Evolutionary conservation across 2,113 vertebrate genomes (phyloP).

Genomic region (Tylochromis polylepis): DNA sequence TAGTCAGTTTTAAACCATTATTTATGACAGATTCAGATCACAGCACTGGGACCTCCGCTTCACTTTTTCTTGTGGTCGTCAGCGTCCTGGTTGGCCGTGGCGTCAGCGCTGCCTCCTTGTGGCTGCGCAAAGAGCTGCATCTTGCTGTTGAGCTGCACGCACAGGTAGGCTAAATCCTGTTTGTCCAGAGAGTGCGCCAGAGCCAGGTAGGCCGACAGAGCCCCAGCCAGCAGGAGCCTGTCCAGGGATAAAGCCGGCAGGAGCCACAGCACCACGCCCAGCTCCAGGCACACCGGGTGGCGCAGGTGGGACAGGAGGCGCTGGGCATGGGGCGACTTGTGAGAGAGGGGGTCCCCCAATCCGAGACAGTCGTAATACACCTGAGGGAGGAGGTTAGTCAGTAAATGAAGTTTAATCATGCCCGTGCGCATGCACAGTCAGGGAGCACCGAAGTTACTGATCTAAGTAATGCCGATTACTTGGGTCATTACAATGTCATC

Average conservation of each 20-base stretch:
- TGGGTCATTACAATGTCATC: too few relatives aligned
- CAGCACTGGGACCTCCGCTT: background rate
- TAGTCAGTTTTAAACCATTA: background rate
- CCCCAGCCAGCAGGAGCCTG: conserved; percentile 78
- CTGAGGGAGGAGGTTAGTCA: conserved; percentile 49
- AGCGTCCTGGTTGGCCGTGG: background rate
- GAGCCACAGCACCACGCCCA: conserved; percentile 82
- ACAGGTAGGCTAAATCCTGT: conserved; percentile 83
- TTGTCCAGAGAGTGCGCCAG: conserved; percentile 83
- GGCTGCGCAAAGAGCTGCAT: conserved; percentile 71
- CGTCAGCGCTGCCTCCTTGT: conserved; percentile 2
- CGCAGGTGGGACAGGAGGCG: conserved; percentile 83
- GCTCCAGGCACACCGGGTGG: conserved; percentile 86
- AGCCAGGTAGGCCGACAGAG: conserved; percentile 78
- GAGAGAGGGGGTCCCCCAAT: conserved; percentile 79
- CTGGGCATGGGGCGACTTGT: conserved; percentile 76
- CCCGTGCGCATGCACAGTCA: background rate
- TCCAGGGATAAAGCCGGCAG: conserved; percentile 82
- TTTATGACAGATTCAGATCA: background rate
- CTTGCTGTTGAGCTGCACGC: conserved; percentile 76
- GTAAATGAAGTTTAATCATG: background rate
- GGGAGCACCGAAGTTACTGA: background rate
- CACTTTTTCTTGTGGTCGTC: conserved; percentile 52
- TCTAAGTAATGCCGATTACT: background rate
- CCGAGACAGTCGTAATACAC: conserved; percentile 84